Evolutionary conservation across 37 sponge, comb jelly and placozoan species (phyloP).

Genomic region (Crambe crambe): DNA sequence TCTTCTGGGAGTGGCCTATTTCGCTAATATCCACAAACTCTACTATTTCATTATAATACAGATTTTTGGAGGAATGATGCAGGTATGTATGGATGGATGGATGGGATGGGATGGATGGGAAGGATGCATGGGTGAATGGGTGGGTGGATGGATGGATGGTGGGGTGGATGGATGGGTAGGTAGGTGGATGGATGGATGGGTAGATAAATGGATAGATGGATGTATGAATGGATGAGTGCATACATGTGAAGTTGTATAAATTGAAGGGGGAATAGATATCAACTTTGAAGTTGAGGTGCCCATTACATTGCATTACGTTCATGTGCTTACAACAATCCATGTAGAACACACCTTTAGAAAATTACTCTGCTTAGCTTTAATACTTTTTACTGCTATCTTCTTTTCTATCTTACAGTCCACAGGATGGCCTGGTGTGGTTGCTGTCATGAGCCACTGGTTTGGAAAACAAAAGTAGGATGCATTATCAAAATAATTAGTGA

Average conservation of each 20-base stretch:
- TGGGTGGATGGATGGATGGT: no score
- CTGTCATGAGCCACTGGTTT: conserved; percentile 92
- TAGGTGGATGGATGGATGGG: no score
- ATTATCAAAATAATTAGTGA: neutral
- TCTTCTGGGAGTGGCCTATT: conserved; percentile 83
- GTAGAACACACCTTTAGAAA: neutral
- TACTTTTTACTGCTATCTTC: neutral
- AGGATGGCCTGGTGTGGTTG: conserved; percentile 93
- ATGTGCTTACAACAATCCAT: neutral
- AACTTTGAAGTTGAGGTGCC: neutral
- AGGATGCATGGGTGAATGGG: neutral
- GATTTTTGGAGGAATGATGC: conserved; percentile 73
- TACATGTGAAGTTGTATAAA: no score
- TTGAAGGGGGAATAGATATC: no score
- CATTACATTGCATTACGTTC: neutral
- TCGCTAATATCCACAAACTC: conserved; percentile 73
- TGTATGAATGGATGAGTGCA: no score
- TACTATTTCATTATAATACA: conserved; percentile 86
- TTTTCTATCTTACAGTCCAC: conserved; percentile 51
- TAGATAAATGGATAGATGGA: no score
- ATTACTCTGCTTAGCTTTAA: neutral
- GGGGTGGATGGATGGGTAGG: no score
- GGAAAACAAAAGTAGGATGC: conserved; percentile 76
- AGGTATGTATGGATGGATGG: conserved; percentile 34
- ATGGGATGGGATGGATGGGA: no score